Evolutionary conservation across 2,113 vertebrate species (phyloP).

Genomic region (Synodontis membranacea): DNA sequence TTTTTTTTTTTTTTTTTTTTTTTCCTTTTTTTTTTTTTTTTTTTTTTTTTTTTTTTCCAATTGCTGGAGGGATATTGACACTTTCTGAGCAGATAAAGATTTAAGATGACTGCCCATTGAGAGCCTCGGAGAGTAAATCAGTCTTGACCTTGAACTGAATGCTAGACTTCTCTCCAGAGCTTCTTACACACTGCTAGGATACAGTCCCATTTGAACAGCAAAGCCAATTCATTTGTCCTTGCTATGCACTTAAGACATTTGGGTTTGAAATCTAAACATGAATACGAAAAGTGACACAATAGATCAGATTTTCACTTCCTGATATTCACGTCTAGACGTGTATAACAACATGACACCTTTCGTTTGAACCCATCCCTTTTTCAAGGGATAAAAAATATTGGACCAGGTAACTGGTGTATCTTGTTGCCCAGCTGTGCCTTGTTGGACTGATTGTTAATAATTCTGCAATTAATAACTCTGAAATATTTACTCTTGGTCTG

Average conservation of each 20-base stretch:
- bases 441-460: neutral
- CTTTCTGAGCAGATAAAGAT: neutral
- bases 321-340: neutral
- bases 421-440: neutral
- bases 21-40: neutral
- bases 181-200: neutral
- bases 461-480: neutral
- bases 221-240: neutral
- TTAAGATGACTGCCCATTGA: conserved; percentile 20
- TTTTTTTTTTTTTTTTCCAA: neutral
- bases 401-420: neutral
- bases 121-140: neutral
- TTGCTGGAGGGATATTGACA: conserved; percentile 12
- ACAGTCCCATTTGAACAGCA: neutral
- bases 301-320: neutral
- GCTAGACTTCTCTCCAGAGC: neutral
- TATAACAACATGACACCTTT: neutral
- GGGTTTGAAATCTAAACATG: neutral
- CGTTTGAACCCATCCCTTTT: neutral
- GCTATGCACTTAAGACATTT: neutral
- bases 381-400: neutral
- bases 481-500: neutral
- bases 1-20: neutral
- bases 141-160: conserved; percentile 13
- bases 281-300: neutral